These are phyloP conservation scores for Drosophila koepferae DNA, from an alignment of 2,888 invertebrate genomes.

Conservation along the genomic window DNA sequence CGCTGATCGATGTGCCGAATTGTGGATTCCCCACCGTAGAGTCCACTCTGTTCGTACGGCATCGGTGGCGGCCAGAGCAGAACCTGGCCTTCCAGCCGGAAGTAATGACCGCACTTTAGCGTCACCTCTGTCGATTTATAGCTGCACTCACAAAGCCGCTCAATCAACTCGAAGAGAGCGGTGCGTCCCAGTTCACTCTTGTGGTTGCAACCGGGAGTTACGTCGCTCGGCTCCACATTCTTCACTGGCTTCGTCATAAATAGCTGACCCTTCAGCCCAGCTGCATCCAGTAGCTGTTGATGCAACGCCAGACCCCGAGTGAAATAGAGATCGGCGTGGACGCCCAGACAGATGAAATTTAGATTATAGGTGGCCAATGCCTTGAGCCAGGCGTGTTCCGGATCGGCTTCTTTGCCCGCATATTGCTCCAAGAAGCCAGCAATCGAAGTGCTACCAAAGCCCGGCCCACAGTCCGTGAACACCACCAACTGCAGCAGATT, in stretches of 20 bases:
- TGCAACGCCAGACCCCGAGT: constrained; percentile 86
- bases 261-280: constrained; percentile 87
- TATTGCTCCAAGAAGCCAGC: constrained; percentile 86
- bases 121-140: constrained; percentile 90
- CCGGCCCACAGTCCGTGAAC: constrained; percentile 91
- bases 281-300: constrained; percentile 92
- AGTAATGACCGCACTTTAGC: constrained; percentile 89
- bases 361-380: constrained; percentile 93
- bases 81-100: constrained; percentile 89
- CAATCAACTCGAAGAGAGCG: constrained; percentile 86
- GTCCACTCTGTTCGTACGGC: constrained; percentile 61
- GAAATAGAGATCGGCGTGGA: constrained; percentile 88
- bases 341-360: constrained; percentile 90
- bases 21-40: constrained; percentile 46
- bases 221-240: constrained; percentile 22
- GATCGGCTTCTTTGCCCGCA: constrained; percentile 65
- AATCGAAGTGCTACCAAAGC: constrained; percentile 87
- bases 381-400: constrained; percentile 88
- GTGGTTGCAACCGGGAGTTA: constrained; percentile 52
- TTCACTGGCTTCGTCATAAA: constrained; percentile 76
- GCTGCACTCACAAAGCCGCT: constrained; percentile 90
- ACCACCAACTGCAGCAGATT: constrained; percentile 93
- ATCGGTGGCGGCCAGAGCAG: constrained; percentile 91
- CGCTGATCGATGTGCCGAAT: constrained; percentile 87
- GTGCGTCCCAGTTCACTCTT: constrained; percentile 83